phyloP scores from a whole-genome alignment of 2,113 vertebrate genomes.

The Athene noctua region DNA sequence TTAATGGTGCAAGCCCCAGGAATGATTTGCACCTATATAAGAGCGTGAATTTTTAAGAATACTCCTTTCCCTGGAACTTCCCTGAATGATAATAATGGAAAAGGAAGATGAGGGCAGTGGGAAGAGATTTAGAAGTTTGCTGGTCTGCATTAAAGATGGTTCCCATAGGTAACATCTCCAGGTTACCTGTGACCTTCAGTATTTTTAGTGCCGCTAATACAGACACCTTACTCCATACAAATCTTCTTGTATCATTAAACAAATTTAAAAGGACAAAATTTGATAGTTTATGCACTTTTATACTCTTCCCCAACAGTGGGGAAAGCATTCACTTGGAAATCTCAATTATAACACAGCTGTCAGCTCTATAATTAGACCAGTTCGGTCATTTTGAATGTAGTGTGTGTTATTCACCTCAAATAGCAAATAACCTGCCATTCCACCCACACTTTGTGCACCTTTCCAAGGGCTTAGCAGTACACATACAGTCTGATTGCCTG shows the following conservation, averaged over 20 bases:
- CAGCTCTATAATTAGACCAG: background rate
- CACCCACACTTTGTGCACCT: background rate
- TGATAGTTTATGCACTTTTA: background rate
- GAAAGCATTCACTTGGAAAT: slow-evolving; percentile 14
- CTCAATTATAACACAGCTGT: slow-evolving; percentile 4
- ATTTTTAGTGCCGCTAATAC: background rate
- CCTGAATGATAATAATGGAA: background rate
- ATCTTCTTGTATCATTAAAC: background rate
- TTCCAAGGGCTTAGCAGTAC: background rate
- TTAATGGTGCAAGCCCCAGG: background rate
- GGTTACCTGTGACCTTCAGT: background rate
- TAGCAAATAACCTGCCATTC: background rate
- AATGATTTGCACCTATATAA: background rate
- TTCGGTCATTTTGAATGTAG: background rate
- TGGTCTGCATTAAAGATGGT: background rate
- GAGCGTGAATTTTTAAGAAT: background rate
- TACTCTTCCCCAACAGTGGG: background rate
- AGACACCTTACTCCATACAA: background rate
- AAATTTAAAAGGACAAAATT: background rate
- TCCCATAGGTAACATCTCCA: background rate
- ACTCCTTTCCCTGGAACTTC: background rate
- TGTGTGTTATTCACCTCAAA: background rate
- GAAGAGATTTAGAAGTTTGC: background rate
- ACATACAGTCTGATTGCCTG: background rate
- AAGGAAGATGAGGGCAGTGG: background rate